Conservation (phyloP, 2,888 invertebrate species). For the Lypha dubia region DNA sequence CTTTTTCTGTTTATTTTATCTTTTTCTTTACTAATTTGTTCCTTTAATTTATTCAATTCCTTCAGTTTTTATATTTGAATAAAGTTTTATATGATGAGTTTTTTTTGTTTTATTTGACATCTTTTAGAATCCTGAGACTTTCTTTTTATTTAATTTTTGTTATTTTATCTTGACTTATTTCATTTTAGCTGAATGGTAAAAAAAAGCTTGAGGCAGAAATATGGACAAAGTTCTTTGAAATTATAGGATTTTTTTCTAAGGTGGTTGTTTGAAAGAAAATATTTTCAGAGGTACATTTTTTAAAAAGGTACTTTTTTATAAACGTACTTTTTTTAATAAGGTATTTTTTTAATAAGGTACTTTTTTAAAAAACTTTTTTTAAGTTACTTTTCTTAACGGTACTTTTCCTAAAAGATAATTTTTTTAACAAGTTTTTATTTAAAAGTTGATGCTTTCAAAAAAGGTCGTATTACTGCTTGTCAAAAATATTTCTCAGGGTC, state of each 20-base stretch:
- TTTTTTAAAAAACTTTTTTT: too few species aligned
- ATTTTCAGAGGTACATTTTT: neutral
- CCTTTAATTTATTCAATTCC: slow-evolving; percentile 43
- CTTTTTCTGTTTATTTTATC: slow-evolving; percentile 9
- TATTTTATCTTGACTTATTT: slow-evolving; percentile 35
- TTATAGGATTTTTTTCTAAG: neutral
- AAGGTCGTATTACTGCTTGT: too few species aligned
- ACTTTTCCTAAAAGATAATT: neutral
- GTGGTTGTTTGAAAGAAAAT: neutral
- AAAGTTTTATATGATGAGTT: slow-evolving; percentile 20
- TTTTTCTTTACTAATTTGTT: slow-evolving; percentile 48
- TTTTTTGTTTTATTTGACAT: too few species aligned
- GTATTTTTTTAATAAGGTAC: neutral
- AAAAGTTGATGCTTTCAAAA: too few species aligned
- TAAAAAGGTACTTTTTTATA: neutral
- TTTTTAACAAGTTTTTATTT: neutral
- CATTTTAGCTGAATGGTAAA: neutral
- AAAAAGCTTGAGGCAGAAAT: neutral
- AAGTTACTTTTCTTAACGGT: neutral
- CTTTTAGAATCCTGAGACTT: slow-evolving; percentile 3
- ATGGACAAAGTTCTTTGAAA: neutral
- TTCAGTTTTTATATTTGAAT: slow-evolving; percentile 30
- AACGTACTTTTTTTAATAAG: neutral
- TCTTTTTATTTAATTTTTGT: slow-evolving; percentile 6
- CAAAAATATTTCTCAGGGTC: too few species aligned